Evolutionary conservation across 1,140 invertebrate genomes (phyloP).

Genomic region (Trypoxylus dichotomus): DNA sequence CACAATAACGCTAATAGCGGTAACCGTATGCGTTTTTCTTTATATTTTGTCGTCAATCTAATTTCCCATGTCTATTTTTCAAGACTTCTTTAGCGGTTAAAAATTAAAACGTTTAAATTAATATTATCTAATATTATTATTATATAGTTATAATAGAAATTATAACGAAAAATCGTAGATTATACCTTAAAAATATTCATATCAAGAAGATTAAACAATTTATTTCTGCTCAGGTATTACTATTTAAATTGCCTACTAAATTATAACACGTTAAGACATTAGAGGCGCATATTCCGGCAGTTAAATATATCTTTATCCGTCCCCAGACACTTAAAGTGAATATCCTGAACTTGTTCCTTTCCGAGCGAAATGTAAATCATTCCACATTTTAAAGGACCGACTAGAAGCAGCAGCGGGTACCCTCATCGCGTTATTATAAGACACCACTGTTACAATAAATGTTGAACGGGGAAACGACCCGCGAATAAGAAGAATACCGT

Average conservation of each 20-base stretch:
- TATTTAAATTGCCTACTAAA: background rate
- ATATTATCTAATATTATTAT: no score
- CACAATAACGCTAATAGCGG: no score
- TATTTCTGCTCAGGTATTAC: background rate
- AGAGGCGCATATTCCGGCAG: conserved; percentile 1
- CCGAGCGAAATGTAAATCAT: conserved; percentile 31
- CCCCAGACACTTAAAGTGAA: conserved; percentile 33
- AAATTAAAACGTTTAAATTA: no score
- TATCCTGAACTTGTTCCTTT: conserved; percentile 11
- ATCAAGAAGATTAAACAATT: background rate
- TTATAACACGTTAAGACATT: conserved; percentile 8
- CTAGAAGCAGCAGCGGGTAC: background rate
- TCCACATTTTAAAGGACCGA: conserved; percentile 25
- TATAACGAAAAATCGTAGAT: no score
- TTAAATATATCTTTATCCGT: conserved; percentile 26
- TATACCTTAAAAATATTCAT: background rate
- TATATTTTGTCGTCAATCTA: no score
- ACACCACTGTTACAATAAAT: conserved; percentile 35
- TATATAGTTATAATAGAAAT: no score
- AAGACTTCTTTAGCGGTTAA: no score
- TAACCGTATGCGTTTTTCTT: no score
- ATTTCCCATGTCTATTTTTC: no score
- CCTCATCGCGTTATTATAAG: conserved; percentile 12
- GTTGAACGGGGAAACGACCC: background rate
- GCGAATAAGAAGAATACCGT: conserved; percentile 15